Evolutionary conservation across 2,888 invertebrate species (phyloP), one percentile per base, ranked within the genome.

Genomic region (Mimas tiliae): DNA sequence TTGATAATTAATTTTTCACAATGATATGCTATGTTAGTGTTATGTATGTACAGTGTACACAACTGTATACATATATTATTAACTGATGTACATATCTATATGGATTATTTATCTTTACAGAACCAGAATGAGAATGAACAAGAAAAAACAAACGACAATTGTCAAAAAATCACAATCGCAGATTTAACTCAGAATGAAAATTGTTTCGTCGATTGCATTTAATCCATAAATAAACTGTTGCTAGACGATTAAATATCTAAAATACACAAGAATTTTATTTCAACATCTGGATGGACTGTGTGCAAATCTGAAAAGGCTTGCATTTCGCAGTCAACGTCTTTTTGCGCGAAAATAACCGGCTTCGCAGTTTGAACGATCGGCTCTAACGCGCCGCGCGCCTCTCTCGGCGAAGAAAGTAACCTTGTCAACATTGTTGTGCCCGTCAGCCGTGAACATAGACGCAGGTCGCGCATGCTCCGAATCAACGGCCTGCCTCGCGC

Each of bases 341-440:
- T 92, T 92, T 92, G 89, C 92, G 92, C 92, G 93, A 91, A 92
- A 80, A 79, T 75, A 90, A 91, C 91, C 83, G 82, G 90, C 90
- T 87, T 68, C 34, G 65, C 76, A 81, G 83, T 82, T 86, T 86
- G 67, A 52, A 63, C 34, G 81, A 80, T 78, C 77, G 78, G 70
- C 71, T 70, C 68, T 69, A 65, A 71, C 70, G 68, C 70, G 34
- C 55, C 21, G 76, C 71, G 74, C 66, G 68, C 69, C 27, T 27
- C 68, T 65, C 67, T 68, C 65, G 64, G 67, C 63, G 68, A 65
- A 65, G 71, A 66, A 69, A 72, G 68, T 70, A 67, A 68, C 68
- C 74, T 74, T 78, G 76, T 79, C 86, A 84, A 86, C 87, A 85
- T 87, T 84, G 86, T 86, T 84, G 80, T 78, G 68, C 72, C 74